phyloP scores from a whole-genome alignment of 2,888 invertebrate species.

The Taenaris catops region DNA sequence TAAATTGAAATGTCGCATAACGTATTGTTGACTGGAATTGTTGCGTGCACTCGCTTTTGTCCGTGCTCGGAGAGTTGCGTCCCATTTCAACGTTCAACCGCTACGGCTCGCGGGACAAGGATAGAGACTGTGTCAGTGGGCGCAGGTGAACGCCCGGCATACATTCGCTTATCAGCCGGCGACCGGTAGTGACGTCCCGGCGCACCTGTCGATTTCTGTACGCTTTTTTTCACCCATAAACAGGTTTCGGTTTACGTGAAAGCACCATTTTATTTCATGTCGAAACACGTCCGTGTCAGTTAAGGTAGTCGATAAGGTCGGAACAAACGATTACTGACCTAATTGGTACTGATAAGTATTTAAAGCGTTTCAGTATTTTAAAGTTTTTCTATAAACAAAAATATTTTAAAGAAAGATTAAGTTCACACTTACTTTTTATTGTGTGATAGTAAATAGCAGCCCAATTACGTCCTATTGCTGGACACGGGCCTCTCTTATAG shows the following conservation, averaged over 20 bases:
- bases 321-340: no score
- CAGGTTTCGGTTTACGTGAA: slow-evolving; percentile 26
- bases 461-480: no score
- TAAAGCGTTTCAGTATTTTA: no score
- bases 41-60: slow-evolving; percentile 41
- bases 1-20: slow-evolving; percentile 51
- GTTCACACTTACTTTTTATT: no score
- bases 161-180: slow-evolving; percentile 71
- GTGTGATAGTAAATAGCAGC: no score
- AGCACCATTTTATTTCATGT: slow-evolving; percentile 29
- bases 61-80: slow-evolving; percentile 33
- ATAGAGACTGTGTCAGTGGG: slow-evolving; percentile 61
- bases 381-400: no score
- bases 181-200: slow-evolving; percentile 57
- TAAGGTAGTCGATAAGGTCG: slow-evolving; percentile 5
- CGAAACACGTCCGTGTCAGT: slow-evolving; percentile 27
- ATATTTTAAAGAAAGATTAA: no score
- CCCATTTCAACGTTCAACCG: slow-evolving; percentile 27
- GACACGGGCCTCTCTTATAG: no score
- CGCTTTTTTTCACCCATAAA: slow-evolving; percentile 28
- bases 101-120: slow-evolving; percentile 39
- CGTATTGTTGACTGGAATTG: slow-evolving; percentile 45
- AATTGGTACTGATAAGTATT: no score
- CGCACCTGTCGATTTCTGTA: slow-evolving; percentile 56
- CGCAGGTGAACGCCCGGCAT: slow-evolving; percentile 73